Percentiles rank a stretch among this genome's conserved stretches.
These are phyloP conservation scores for Stenolophus ochropezus DNA, from an alignment of 2,888 invertebrate species.

Conservation along the genomic window DNA sequence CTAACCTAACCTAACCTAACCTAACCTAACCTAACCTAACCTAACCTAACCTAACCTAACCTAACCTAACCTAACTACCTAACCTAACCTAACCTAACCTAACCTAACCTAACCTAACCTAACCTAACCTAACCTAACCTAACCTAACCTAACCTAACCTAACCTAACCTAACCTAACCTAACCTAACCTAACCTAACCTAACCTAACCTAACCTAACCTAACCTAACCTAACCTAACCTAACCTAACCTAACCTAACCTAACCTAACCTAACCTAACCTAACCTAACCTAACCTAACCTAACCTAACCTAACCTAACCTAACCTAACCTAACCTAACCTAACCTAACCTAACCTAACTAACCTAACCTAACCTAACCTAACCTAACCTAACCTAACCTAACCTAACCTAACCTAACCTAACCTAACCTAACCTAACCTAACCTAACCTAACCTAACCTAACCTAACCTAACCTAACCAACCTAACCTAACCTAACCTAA, in stretches of 20 bases:
- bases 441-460: not conserved
- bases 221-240: not conserved
- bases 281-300: not conserved
- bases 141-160: conserved; percentile 65
- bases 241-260: not conserved
- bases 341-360: not conserved
- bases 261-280: not conserved
- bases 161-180: conserved; percentile 62
- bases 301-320: not conserved
- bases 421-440: not conserved
- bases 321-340: not conserved
- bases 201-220: not conserved
- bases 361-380: not conserved
- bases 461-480: not conserved
- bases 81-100: conserved; percentile 51
- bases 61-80: conserved; percentile 55
- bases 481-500: not conserved
- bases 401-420: not conserved
- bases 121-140: conserved; percentile 58
- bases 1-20: too few species aligned
- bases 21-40: not conserved
- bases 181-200: too few species aligned
- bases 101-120: conserved; percentile 57
- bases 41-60: conserved; percentile 6
- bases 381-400: not conserved